Conservation (phyloP, 2,113 vertebrate species). For the Anarrhichthys ocellatus region DNA sequence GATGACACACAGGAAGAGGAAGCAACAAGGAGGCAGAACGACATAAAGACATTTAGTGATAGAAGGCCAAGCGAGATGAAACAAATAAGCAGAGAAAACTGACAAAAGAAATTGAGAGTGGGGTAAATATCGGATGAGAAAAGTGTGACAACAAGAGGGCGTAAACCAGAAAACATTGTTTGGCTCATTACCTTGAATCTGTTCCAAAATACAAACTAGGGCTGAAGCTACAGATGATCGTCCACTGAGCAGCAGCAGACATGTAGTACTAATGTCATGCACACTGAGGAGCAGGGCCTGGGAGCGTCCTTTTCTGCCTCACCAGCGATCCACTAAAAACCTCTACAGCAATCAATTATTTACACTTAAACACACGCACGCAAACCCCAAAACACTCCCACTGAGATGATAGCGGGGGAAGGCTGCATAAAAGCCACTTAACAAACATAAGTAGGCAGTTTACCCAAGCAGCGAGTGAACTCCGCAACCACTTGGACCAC, state of each 20-base stretch:
- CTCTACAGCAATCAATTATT: conserved; percentile 69
- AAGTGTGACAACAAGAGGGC: conserved; percentile 10
- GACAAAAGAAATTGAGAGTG: neutral
- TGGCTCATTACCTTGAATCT: neutral
- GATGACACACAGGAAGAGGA: conserved; percentile 48
- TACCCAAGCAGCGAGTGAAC: conserved; percentile 44
- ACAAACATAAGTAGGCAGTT: conserved; percentile 58
- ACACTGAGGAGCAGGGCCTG: conserved; percentile 16
- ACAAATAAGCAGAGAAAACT: conserved; percentile 1
- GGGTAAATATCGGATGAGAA: conserved; percentile 12
- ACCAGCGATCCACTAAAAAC: conserved; percentile 47
- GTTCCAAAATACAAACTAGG: neutral
- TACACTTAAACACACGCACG: conserved; percentile 45
- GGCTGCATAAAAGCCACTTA: conserved; percentile 72
- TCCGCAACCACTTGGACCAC: conserved; percentile 16
- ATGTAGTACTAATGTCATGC: neutral
- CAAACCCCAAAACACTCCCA: conserved; percentile 60
- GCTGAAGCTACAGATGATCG: too few relatives aligned
- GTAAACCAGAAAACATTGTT: neutral
- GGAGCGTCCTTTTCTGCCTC: conserved; percentile 30
- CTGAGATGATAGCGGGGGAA: conserved; percentile 64
- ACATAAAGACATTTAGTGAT: neutral
- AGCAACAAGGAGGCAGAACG: neutral
- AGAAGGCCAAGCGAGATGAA: neutral
- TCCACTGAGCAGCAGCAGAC: conserved; percentile 14